These are phyloP conservation scores for Microplitis deprimator DNA, from an alignment of 2,888 invertebrate species.

Conservation along the genomic window DNA sequence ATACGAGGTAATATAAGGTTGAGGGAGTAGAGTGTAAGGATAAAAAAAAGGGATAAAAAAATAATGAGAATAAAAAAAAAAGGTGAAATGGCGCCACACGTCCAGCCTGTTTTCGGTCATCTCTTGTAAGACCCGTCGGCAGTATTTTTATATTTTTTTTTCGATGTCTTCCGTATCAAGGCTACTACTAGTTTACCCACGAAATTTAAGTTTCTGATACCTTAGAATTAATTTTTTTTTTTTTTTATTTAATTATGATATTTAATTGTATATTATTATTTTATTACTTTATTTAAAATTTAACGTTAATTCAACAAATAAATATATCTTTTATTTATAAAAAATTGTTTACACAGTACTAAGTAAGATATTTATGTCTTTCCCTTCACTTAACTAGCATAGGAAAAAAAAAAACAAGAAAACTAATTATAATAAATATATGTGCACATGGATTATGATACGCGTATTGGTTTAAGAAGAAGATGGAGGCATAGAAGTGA, in stretches of 20 bases:
- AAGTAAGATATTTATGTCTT: neutral
- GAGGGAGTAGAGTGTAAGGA: conserved; percentile 39
- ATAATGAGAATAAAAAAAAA: conserved; percentile 38
- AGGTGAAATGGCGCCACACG: conserved; percentile 52
- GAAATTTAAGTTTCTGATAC: conserved; percentile 11
- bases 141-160: conserved; percentile 34
- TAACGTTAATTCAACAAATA: too few relatives aligned
- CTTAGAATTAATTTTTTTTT: conserved; percentile 9
- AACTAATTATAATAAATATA: neutral
- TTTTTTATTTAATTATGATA: conserved; percentile 1
- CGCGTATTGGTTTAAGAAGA: neutral
- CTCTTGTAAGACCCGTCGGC: conserved; percentile 44
- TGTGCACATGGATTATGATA: neutral
- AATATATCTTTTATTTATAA: neutral
- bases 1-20: conserved; percentile 46
- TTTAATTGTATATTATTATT: neutral
- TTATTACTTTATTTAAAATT: too few relatives aligned
- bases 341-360: neutral
- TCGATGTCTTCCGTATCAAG: conserved; percentile 28
- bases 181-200: conserved; percentile 30
- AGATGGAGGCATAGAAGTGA: neutral
- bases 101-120: conserved; percentile 51
- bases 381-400: neutral
- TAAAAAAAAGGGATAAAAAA: conserved; percentile 34
- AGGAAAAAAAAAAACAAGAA: neutral